Evolutionary conservation across 2,113 vertebrate genomes (phyloP).

Genomic region (Rhinolophus ferrumequinum): DNA sequence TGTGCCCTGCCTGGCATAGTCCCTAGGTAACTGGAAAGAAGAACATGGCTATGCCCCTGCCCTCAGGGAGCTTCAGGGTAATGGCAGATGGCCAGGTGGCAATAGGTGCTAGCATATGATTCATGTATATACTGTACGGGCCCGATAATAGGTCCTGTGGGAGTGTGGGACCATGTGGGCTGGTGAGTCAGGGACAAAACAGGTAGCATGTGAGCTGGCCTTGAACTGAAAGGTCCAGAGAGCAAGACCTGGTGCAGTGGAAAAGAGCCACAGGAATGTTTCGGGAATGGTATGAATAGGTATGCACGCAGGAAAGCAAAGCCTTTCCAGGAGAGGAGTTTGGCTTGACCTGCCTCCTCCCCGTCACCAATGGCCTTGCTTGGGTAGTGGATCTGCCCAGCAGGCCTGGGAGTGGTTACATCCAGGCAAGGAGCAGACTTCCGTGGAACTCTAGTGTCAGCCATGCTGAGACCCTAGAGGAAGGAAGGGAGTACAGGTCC

Average conservation of each 20-base stretch:
- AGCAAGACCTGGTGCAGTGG: not conserved
- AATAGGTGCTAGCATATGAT: not conserved
- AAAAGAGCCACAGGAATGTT: not conserved
- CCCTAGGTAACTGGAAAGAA: not conserved
- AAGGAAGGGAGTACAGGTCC: not conserved
- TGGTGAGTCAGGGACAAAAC: not conserved
- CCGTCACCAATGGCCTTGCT: not conserved
- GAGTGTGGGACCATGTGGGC: fast-evolving
- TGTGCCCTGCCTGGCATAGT: not conserved
- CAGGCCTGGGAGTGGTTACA: not conserved
- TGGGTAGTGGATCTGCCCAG: not conserved
- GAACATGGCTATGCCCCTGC: not conserved
- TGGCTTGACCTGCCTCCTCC: not conserved
- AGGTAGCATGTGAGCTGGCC: not conserved
- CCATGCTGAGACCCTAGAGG: not conserved
- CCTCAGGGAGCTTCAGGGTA: not conserved
- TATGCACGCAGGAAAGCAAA: fast-evolving
- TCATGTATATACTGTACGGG: not conserved
- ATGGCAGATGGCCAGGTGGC: not conserved
- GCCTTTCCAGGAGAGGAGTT: not conserved
- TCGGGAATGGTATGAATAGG: not conserved
- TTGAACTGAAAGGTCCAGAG: not conserved
- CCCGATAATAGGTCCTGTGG: not conserved
- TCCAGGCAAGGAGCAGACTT: not conserved
- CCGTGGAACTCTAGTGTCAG: not conserved